Evolutionary conservation across 1,140 invertebrate species (phyloP).

Genomic region (Drosophila varians): DNA sequence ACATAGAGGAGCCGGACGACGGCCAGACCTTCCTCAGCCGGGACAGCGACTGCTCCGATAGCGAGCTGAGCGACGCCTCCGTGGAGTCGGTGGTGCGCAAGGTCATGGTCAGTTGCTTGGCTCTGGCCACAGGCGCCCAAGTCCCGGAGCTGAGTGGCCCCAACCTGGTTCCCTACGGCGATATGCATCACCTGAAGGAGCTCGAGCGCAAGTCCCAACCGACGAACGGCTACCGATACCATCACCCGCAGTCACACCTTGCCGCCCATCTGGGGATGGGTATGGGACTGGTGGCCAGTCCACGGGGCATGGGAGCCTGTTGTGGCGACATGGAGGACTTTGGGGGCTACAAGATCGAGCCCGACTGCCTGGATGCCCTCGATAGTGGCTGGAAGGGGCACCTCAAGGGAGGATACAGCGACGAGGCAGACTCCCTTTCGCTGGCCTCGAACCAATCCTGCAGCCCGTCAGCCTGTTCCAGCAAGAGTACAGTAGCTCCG

Average conservation of each 20-base stretch:
- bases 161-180: constrained; percentile 67
- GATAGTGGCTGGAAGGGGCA: neutral
- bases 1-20: constrained; percentile 19
- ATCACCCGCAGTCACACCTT: constrained; percentile 2
- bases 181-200: constrained; percentile 64
- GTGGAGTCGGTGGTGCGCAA: constrained; percentile 59
- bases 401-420: constrained; percentile 1
- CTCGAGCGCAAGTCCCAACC: constrained; percentile 27
- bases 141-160: constrained; percentile 53
- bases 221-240: constrained; percentile 43
- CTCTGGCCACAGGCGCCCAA: constrained; percentile 50
- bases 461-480: constrained; percentile 18
- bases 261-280: neutral
- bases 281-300: neutral
- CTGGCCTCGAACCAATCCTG: constrained; percentile 6
- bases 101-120: constrained; percentile 55
- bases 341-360: constrained; percentile 6
- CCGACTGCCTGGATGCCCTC: neutral
- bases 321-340: constrained; percentile 58
- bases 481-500: constrained; percentile 9
- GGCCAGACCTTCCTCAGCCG: constrained; percentile 37
- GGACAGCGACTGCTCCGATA: constrained; percentile 39
- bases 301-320: constrained; percentile 21
- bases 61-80: constrained; percentile 57
- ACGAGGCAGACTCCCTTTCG: constrained; percentile 5